Conservation (phyloP, 2,113 vertebrate genomes). For the Xenopus laevis region DNA sequence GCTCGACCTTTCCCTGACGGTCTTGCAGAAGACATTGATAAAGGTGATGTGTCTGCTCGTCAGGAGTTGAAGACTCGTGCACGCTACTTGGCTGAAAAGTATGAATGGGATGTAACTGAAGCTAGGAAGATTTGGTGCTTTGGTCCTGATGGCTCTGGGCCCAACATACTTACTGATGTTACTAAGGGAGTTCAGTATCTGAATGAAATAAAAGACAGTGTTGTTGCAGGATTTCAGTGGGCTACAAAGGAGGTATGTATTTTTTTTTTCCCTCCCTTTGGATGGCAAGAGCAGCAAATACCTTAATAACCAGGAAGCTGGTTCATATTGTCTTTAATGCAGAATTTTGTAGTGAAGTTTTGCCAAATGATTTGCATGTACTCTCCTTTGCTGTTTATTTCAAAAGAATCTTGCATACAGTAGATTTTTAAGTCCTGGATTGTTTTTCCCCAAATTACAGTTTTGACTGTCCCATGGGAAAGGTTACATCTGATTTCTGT, state of each 20-base stretch:
- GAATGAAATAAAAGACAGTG: slow-evolving; percentile 59
- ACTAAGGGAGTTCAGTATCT: slow-evolving; percentile 92
- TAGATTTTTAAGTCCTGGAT: too few relatives aligned
- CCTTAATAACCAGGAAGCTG: neutral
- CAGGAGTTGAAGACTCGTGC: slow-evolving; percentile 69
- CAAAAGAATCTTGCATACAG: too few relatives aligned
- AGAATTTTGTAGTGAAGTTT: too few relatives aligned
- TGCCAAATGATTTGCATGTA: too few relatives aligned
- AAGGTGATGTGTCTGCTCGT: slow-evolving; percentile 75
- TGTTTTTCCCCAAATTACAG: too few relatives aligned
- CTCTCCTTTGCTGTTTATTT: too few relatives aligned
- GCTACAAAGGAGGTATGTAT: slow-evolving; percentile 57
- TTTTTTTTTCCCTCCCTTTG: neutral
- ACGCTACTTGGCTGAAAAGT: slow-evolving; percentile 59
- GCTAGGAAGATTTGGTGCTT: slow-evolving; percentile 60
- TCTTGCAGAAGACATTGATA: slow-evolving; percentile 88
- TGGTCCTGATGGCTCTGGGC: slow-evolving; percentile 52
- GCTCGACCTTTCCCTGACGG: slow-evolving; percentile 60
- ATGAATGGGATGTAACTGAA: slow-evolving; percentile 56
- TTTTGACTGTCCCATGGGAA: too few relatives aligned
- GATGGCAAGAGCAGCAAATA: neutral
- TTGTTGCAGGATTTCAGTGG: slow-evolving; percentile 60
- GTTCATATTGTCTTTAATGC: too few relatives aligned
- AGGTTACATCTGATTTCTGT: too few relatives aligned
- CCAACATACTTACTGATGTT: slow-evolving; percentile 53